Evolutionary conservation across 2,888 invertebrate species (phyloP).

Genomic region (Cheilosia urbana): DNA sequence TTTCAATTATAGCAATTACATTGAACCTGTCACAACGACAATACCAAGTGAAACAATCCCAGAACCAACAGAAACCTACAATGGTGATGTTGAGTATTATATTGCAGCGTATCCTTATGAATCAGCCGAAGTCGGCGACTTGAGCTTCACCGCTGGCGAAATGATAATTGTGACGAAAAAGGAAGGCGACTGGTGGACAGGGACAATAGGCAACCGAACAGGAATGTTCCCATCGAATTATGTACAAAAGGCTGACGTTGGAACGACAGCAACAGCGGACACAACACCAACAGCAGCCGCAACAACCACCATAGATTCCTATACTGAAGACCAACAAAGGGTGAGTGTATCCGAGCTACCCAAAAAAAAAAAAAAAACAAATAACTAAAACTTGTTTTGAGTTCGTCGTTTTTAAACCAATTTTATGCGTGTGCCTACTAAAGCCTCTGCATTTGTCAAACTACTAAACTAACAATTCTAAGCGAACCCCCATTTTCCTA

Average conservation of each 20-base stretch:
- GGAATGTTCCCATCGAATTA: constrained; percentile 99
- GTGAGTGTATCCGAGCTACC: constrained; percentile 50
- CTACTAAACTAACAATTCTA: constrained; percentile 71
- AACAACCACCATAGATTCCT: constrained; percentile 55
- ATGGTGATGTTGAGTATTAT: constrained; percentile 89
- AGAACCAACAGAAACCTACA: constrained; percentile 79
- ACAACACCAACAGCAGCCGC: constrained; percentile 42
- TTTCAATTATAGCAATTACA: constrained; percentile 54
- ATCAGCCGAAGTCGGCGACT: constrained; percentile 95
- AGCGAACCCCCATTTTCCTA: constrained; percentile 70
- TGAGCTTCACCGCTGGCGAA: constrained; percentile 94
- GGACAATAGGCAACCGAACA: constrained; percentile 90
- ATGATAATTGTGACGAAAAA: constrained; percentile 93
- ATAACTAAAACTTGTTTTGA: constrained; percentile 37
- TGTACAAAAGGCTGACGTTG: constrained; percentile 89
- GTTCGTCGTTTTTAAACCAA: constrained; percentile 55
- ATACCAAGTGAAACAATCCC: constrained; percentile 77
- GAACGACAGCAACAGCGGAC: constrained; percentile 76
- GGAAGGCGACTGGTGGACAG: constrained; percentile 99
- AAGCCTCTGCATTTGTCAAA: constrained; percentile 69
- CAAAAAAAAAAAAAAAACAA: neutral
- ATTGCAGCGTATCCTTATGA: constrained; percentile 95
- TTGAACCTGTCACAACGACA: constrained; percentile 69
- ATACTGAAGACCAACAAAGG: constrained; percentile 74
- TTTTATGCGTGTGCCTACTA: constrained; percentile 74